Evolutionary conservation across 2,888 invertebrate species (phyloP).

Genomic region (Callyntrura sp.): DNA sequence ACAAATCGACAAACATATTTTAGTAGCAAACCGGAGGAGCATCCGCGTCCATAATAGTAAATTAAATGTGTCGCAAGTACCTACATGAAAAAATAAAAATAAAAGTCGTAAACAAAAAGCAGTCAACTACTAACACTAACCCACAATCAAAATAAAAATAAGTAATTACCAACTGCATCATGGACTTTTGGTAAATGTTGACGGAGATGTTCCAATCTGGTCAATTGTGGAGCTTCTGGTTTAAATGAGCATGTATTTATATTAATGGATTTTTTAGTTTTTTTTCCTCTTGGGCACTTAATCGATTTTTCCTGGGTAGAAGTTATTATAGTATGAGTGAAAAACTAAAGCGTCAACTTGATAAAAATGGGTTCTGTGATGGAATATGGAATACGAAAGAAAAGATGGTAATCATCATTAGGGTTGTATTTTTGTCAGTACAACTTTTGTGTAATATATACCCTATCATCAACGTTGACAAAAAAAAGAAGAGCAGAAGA

Average conservation of each 20-base stretch:
- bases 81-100: neutral
- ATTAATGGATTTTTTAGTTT: too few species aligned
- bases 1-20: too few species aligned
- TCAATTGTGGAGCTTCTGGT: too few species aligned
- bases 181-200: neutral
- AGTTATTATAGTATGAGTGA: too few species aligned
- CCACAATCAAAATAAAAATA: neutral
- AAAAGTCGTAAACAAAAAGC: neutral
- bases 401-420: neutral
- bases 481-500: slow-evolving; percentile 37
- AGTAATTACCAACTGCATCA: neutral
- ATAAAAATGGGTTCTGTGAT: too few species aligned
- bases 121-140: neutral
- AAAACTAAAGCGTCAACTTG: too few species aligned
- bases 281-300: too few species aligned
- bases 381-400: too few species aligned
- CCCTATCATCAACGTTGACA: slow-evolving; percentile 8
- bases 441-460: neutral
- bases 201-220: too few species aligned
- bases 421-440: neutral
- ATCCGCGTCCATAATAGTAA: slow-evolving; percentile 18
- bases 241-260: too few species aligned
- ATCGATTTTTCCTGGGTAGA: too few species aligned
- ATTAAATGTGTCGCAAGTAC: neutral
- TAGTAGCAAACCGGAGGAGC: neutral